Conservation (phyloP, 2,888 invertebrate genomes). For the Xestia ashworthii region DNA sequence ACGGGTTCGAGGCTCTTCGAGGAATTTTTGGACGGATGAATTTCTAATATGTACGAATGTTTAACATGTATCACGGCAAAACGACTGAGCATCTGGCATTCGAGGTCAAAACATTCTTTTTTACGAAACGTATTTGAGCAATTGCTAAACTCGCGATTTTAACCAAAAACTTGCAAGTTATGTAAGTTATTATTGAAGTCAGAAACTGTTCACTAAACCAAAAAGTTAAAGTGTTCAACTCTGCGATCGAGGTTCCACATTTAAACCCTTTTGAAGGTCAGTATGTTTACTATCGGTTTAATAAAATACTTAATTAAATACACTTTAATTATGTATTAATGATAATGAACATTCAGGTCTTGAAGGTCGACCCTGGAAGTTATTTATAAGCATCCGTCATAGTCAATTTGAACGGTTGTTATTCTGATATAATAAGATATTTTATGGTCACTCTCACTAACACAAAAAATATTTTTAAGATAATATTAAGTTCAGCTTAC, state of each 20-base stretch:
- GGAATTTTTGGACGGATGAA: slow-evolving; percentile 36
- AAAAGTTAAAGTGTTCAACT: slow-evolving; percentile 4
- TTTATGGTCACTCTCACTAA: neutral
- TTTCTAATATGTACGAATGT: slow-evolving; percentile 44
- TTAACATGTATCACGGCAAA: slow-evolving; percentile 50
- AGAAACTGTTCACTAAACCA: slow-evolving; percentile 6
- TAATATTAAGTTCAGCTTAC: slow-evolving; percentile 36
- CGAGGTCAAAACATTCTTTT: slow-evolving; percentile 61
- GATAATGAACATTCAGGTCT: slow-evolving; percentile 42
- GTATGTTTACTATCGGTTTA: slow-evolving; percentile 15
- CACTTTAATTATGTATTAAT: slow-evolving; percentile 35
- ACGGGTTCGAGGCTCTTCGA: slow-evolving; percentile 15
- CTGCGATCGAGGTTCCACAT: neutral
- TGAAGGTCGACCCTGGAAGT: slow-evolving; percentile 39
- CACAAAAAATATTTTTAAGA: neutral
- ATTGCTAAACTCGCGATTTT: slow-evolving; percentile 42
- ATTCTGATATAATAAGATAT: slow-evolving; percentile 11
- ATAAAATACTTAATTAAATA: slow-evolving; percentile 26
- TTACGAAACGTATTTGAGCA: slow-evolving; percentile 60
- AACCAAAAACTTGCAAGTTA: slow-evolving; percentile 38
- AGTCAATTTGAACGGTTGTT: slow-evolving; percentile 22
- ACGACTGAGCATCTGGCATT: slow-evolving; percentile 47
- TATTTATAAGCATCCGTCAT: slow-evolving; percentile 36
- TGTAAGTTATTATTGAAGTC: slow-evolving; percentile 18
- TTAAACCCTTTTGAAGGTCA: slow-evolving; percentile 19